Percentiles rank a stretch among this genome's conserved stretches.
Evolutionary conservation across 23 tunicate genomes (phyloP).

Genomic region (Halocynthia aurantium): DNA sequence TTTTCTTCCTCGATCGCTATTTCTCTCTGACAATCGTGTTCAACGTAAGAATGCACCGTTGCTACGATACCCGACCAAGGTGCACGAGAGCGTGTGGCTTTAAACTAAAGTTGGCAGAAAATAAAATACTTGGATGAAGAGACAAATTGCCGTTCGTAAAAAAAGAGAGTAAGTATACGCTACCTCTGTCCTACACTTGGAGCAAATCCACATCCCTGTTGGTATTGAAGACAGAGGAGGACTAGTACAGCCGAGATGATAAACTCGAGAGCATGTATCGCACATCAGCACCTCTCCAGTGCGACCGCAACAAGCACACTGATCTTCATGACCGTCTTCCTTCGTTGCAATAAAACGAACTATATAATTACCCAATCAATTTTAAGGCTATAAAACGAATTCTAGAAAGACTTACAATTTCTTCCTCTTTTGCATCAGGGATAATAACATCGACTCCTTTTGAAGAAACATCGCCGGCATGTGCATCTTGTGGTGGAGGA

Average conservation of each 20-base stretch:
- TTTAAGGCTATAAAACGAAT: neutral
- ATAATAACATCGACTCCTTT: too few relatives aligned
- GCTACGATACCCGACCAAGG: slow-evolving; percentile 75
- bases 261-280: slow-evolving; percentile 66
- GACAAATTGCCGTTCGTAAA: neutral
- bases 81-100: slow-evolving; percentile 30
- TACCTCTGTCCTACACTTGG: slow-evolving; percentile 46
- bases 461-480: too few relatives aligned
- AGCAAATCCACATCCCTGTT: slow-evolving; percentile 72
- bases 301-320: slow-evolving; percentile 45
- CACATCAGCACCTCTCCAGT: slow-evolving; percentile 77
- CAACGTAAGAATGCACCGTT: slow-evolving; percentile 69
- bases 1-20: slow-evolving; percentile 22
- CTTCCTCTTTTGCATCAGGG: too few relatives aligned
- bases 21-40: slow-evolving; percentile 46
- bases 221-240: slow-evolving; percentile 51
- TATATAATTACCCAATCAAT: neutral
- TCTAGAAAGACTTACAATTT: neutral
- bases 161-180: neutral
- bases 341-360: neutral
- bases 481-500: too few relatives aligned
- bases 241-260: slow-evolving; percentile 42
- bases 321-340: slow-evolving; percentile 42
- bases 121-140: neutral
- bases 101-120: slow-evolving; percentile 25